These are phyloP conservation scores for Sebastes ruberrimus DNA, from an alignment of 2,797 vertebrate species.

Conservation along the genomic window DNA sequence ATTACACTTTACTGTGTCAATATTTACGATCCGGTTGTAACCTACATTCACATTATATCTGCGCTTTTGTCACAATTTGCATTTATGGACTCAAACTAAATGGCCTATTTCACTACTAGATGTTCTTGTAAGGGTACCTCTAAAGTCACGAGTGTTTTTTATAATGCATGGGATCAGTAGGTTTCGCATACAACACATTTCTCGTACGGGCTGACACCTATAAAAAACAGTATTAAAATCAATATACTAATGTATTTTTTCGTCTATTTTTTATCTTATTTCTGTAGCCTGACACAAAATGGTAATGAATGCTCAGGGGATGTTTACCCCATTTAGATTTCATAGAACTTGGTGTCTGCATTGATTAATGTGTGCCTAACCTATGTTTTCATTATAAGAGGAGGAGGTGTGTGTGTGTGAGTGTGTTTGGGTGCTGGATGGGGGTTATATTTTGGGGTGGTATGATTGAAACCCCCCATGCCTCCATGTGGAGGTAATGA, in stretches of 20 bases:
- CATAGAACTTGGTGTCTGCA: conserved; percentile 78
- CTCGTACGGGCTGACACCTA: conserved; percentile 27
- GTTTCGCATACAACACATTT: conserved; percentile 39
- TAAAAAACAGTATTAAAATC: conserved; percentile 60
- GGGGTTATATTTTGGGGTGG: conserved; percentile 75
- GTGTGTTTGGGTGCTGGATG: conserved; percentile 43
- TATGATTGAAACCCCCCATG: conserved; percentile 81
- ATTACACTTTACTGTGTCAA: conserved; percentile 71
- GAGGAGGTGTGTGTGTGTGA: conserved; percentile 32
- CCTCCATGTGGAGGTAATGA: conserved; percentile 83
- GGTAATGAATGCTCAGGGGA: conserved; percentile 81
- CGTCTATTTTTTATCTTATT: conserved; percentile 69
- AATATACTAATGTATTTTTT: conserved; percentile 71
- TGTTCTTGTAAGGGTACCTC: conserved; percentile 34
- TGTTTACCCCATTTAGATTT: conserved; percentile 83
- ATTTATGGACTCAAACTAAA: conserved; percentile 55
- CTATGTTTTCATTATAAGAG: conserved; percentile 83
- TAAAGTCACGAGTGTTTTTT: conserved; percentile 39
- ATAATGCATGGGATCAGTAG: conserved; percentile 21
- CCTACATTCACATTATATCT: conserved; percentile 63
- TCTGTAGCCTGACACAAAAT: conserved; percentile 74
- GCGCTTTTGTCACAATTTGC: conserved; percentile 65
- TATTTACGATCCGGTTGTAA: conserved; percentile 71
- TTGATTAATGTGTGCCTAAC: conserved; percentile 84
- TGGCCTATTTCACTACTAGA: conserved; percentile 37